These are phyloP conservation scores for Ophthalmotilapia sp. DNA, from an alignment of 2,113 vertebrate species.

Conservation along the genomic window DNA sequence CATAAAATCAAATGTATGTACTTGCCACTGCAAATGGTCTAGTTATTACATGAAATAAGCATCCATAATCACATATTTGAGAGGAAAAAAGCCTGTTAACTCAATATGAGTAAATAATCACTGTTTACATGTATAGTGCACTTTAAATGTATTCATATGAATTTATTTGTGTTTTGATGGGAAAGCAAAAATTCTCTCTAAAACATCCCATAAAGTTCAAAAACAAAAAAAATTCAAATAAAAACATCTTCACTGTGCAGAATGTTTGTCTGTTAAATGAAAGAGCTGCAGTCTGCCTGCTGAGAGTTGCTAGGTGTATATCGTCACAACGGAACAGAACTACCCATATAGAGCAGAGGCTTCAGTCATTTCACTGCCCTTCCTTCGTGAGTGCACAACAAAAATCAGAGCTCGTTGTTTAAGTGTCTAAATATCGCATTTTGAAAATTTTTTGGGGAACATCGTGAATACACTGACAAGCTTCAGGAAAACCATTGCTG, in stretches of 20 bases:
- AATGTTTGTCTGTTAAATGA: neutral
- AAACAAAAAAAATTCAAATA: neutral
- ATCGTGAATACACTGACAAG: neutral
- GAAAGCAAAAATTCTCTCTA: neutral
- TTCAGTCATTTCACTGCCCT: neutral
- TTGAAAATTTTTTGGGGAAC: neutral
- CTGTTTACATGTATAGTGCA: neutral
- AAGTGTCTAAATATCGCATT: neutral
- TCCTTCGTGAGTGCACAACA: neutral
- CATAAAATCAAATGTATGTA: too few relatives aligned
- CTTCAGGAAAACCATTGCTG: neutral
- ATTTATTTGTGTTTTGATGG: neutral
- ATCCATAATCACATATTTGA: too few relatives aligned
- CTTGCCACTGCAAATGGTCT: too few relatives aligned
- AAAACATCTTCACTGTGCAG: neutral
- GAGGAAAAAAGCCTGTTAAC: too few relatives aligned
- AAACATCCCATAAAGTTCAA: neutral
- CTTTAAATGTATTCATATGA: neutral
- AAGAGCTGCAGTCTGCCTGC: neutral
- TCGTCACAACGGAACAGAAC: neutral
- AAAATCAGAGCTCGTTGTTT: neutral
- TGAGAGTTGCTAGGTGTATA: neutral
- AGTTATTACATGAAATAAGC: too few relatives aligned
- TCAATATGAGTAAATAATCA: neutral
- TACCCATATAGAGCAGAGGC: neutral